phyloP scores from a whole-genome alignment of 2,113 vertebrate species.

The Todiramphus chloris region DNA sequence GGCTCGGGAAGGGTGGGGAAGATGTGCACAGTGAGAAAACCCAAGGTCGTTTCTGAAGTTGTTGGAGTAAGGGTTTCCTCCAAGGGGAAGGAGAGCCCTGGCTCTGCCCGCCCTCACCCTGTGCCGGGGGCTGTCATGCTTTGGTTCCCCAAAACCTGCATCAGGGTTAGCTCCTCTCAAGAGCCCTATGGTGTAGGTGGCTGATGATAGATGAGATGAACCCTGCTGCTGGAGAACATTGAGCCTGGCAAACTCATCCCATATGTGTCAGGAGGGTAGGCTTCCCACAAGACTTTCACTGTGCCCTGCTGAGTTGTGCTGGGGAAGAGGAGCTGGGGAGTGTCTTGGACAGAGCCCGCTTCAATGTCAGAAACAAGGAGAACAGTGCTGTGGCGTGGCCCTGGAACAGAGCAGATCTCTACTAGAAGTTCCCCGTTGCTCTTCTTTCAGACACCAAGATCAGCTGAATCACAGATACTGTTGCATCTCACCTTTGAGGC shows the following conservation, averaged over 20 bases:
- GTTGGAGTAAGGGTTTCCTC: background rate
- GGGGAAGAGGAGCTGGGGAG: background rate
- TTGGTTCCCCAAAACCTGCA: background rate
- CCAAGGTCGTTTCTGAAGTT: background rate
- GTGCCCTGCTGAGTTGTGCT: rapidly evolving
- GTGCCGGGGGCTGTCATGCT: rapidly evolving
- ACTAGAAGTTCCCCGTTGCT: background rate
- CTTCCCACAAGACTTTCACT: background rate
- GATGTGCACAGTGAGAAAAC: background rate
- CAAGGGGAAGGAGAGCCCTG: background rate
- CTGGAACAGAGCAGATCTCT: background rate
- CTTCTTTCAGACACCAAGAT: background rate
- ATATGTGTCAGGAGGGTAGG: background rate
- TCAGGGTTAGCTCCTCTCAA: background rate
- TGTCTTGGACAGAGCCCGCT: background rate
- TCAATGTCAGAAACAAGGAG: background rate
- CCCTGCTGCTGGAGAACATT: background rate
- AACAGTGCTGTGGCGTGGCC: background rate
- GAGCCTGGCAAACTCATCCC: background rate
- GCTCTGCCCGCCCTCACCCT: background rate
- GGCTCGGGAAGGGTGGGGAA: background rate
- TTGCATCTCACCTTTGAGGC: background rate
- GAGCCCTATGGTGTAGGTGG: background rate
- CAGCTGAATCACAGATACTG: background rate
- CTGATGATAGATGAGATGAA: background rate